Evolutionary conservation across 2,888 invertebrate genomes (phyloP).

Genomic region (Melinaea marsaeus): DNA sequence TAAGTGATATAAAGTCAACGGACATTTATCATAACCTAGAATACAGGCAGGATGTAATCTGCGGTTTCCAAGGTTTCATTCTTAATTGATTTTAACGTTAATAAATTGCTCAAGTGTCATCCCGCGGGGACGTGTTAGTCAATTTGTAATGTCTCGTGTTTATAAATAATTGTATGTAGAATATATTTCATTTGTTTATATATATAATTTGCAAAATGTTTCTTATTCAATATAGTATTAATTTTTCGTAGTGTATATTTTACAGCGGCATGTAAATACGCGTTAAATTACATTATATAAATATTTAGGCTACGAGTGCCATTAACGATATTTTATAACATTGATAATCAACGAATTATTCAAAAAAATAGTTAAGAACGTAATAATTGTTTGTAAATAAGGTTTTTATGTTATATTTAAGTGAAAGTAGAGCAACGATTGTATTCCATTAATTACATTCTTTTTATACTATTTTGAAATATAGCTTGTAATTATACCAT

Average conservation of each 20-base stretch:
- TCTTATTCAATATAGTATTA: constrained; percentile 8
- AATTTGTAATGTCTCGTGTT: constrained; percentile 10
- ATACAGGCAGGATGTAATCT: not conserved
- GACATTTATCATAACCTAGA: not conserved
- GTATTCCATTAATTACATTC: constrained; percentile 45
- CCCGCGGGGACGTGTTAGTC: not conserved
- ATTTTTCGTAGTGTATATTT: constrained; percentile 5
- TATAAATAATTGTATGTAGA: constrained; percentile 10
- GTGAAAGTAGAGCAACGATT: constrained; percentile 45
- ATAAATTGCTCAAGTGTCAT: too few species aligned
- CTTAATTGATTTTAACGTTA: too few species aligned
- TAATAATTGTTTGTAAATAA: constrained; percentile 30
- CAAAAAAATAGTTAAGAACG: constrained; percentile 22
- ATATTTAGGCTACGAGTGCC: constrained; percentile 75
- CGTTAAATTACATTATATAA: constrained; percentile 34
- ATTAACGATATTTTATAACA: constrained; percentile 61
- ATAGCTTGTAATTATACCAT: constrained; percentile 29
- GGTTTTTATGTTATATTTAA: constrained; percentile 34
- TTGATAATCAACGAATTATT: constrained; percentile 41
- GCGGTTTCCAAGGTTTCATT: too few species aligned
- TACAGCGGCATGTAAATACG: constrained; percentile 21
- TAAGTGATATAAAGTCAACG: constrained; percentile 5
- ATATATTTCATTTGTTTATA: constrained; percentile 30
- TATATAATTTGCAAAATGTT: constrained; percentile 19
- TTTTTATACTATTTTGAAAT: constrained; percentile 36